phyloP scores from a whole-genome alignment of 37 sponge, comb jelly and placozoan species.

The Geodia barretti region DNA sequence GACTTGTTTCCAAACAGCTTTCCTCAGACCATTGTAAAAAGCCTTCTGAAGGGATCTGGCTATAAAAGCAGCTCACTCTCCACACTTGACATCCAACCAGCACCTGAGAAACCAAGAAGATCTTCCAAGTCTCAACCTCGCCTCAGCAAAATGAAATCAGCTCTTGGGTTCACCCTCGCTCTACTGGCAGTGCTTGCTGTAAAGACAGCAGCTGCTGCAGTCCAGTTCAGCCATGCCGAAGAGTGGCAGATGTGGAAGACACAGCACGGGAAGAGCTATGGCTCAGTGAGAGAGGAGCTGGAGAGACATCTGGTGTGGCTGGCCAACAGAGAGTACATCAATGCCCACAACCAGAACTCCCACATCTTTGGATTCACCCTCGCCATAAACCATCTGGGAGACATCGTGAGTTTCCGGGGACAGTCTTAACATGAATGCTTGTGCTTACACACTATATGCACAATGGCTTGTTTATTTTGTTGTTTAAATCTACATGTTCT shows the following conservation, averaged over 20 bases:
- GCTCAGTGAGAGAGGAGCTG: conserved; percentile 23
- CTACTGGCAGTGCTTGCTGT: too few relatives aligned
- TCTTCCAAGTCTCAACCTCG: too few relatives aligned
- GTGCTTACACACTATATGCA: background rate
- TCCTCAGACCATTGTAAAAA: too few relatives aligned
- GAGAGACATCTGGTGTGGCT: conserved; percentile 40
- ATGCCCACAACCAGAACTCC: conserved; percentile 60
- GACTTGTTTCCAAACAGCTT: too few relatives aligned
- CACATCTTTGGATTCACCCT: conserved; percentile 66
- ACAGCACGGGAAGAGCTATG: conserved; percentile 47
- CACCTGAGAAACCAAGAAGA: too few relatives aligned
- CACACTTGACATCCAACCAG: too few relatives aligned
- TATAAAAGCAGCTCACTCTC: too few relatives aligned
- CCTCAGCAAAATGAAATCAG: too few relatives aligned
- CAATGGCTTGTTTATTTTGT: too few relatives aligned
- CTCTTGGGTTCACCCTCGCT: too few relatives aligned
- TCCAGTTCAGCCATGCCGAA: conserved; percentile 33
- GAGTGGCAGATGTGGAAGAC: conserved; percentile 70
- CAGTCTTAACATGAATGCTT: background rate
- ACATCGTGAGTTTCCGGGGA: conserved; percentile 43
- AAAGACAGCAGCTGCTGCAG: conserved; percentile 5
- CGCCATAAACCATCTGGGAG: conserved; percentile 72
- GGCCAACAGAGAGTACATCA: conserved; percentile 66
- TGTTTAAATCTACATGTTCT: too few relatives aligned
- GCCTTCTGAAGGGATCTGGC: too few relatives aligned